These are phyloP conservation scores for Aphelenchoides avenae DNA, from an alignment of 1,140 invertebrate species.

Conservation along the genomic window DNA sequence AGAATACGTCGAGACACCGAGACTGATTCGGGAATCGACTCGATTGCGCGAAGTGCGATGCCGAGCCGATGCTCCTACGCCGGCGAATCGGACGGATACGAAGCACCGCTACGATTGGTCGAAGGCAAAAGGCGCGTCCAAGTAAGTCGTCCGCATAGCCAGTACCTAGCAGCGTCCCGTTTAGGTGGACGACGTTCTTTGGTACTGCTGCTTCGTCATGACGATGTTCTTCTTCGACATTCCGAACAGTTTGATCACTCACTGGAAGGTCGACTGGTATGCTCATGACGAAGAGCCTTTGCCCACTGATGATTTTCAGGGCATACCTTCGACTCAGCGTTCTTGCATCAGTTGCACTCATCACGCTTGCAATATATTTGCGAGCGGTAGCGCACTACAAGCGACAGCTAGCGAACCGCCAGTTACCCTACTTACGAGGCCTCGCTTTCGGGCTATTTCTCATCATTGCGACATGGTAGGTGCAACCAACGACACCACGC, in stretches of 20 bases:
- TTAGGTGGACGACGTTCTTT: slow-evolving; percentile 32
- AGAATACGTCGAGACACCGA: no score
- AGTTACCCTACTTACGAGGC: not conserved
- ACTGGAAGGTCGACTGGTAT: slow-evolving; percentile 26
- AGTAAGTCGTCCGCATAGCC: no score
- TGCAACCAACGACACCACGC: not conserved
- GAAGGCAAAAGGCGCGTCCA: no score
- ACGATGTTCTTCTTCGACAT: slow-evolving; percentile 28
- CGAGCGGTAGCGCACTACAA: not conserved
- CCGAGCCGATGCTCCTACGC: no score
- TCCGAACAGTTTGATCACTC: slow-evolving; percentile 22
- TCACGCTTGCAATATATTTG: not conserved
- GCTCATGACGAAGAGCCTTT: slow-evolving; percentile 7
- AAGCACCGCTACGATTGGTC: no score
- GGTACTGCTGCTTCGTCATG: slow-evolving; percentile 22
- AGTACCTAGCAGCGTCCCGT: no score
- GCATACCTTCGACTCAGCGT: slow-evolving; percentile 1
- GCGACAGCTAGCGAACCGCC: not conserved
- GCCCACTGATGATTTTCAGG: not conserved
- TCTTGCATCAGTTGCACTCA: no score
- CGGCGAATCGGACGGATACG: no score
- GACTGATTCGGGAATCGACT: no score
- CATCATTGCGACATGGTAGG: not conserved
- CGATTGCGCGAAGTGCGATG: no score
- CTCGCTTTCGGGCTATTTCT: slow-evolving; percentile 1